Conservation (phyloP, 2,797 vertebrate genomes). For the Rhyacichthys aspro region DNA sequence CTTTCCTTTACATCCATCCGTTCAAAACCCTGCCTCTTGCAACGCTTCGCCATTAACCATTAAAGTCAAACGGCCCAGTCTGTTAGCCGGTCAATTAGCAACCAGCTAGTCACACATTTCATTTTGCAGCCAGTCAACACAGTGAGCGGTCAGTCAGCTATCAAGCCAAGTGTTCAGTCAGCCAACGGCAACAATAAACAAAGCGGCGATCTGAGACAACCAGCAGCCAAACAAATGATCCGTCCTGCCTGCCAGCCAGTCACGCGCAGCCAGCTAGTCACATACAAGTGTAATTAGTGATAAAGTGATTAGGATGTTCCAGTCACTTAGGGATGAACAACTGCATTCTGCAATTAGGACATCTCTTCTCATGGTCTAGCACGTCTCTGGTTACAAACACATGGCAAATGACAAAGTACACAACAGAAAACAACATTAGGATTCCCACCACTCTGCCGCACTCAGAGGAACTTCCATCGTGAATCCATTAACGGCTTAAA, state of each 20-base stretch:
- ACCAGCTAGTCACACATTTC: conserved; percentile 33
- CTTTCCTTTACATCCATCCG: conserved; percentile 51
- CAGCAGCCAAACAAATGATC: conserved; percentile 48
- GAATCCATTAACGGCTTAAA: conserved; percentile 71
- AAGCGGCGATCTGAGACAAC: conserved; percentile 28
- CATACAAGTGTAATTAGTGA: conserved; percentile 65
- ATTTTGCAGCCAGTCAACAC: conserved; percentile 23
- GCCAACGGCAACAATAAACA: conserved; percentile 22
- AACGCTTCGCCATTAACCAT: conserved; percentile 26
- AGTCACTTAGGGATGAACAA: conserved; percentile 58
- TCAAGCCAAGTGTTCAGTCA: conserved; percentile 28
- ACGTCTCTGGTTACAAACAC: conserved; percentile 59
- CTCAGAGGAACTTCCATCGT: conserved; percentile 67
- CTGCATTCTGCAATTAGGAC: conserved; percentile 58
- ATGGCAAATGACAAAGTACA: conserved; percentile 42
- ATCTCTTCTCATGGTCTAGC: conserved; percentile 40
- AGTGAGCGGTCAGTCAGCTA: conserved; percentile 39
- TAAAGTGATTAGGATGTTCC: conserved; percentile 68
- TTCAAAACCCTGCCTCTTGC: not conserved
- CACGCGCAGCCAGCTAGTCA: conserved; percentile 35
- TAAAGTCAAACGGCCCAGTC: conserved; percentile 40
- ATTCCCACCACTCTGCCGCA: conserved; percentile 64
- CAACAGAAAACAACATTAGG: conserved; percentile 51
- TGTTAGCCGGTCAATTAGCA: conserved; percentile 32
- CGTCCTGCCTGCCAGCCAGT: conserved; percentile 35